Percentiles rank a stretch among this genome's conserved stretches.
Conservation (phyloP, 2,113 vertebrate genomes). For the Baryphthengus martii region DNA sequence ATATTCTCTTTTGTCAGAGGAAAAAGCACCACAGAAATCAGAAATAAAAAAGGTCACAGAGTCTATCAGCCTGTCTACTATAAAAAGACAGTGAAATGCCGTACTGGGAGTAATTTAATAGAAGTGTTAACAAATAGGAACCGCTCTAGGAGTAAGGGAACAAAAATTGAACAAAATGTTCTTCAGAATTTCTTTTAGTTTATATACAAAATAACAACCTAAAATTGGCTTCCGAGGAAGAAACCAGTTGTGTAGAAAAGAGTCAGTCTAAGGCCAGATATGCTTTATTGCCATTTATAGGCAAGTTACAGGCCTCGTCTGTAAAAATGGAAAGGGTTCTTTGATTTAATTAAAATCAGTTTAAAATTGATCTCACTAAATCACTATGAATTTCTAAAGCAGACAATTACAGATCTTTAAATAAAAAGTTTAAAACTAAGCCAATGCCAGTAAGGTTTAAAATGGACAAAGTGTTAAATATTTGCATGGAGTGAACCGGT, state of each 20-base stretch:
- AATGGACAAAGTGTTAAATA: not conserved
- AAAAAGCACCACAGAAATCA: not conserved
- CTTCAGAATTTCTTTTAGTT: not conserved
- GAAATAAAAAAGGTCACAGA: constrained; percentile 14
- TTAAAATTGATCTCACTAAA: constrained; percentile 21
- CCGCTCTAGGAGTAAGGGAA: not conserved
- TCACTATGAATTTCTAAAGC: not conserved
- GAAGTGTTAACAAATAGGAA: not conserved
- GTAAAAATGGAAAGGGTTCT: not conserved
- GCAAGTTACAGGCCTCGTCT: not conserved
- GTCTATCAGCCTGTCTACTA: not conserved
- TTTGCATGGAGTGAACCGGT: not conserved
- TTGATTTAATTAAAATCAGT: constrained; percentile 19
- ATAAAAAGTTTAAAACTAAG: not conserved
- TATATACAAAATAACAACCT: not conserved
- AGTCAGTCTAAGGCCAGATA: not conserved
- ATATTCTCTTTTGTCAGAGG: not conserved
- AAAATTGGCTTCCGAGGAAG: not conserved
- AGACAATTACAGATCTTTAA: not conserved
- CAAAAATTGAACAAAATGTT: not conserved
- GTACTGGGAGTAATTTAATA: constrained; percentile 1
- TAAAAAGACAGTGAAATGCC: constrained; percentile 9
- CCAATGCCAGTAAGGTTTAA: constrained; percentile 4
- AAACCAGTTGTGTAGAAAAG: not conserved
- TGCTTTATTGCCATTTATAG: not conserved